Evolutionary conservation across 1,140 invertebrate species (phyloP).

Genomic region (Zaprionus davidi): DNA sequence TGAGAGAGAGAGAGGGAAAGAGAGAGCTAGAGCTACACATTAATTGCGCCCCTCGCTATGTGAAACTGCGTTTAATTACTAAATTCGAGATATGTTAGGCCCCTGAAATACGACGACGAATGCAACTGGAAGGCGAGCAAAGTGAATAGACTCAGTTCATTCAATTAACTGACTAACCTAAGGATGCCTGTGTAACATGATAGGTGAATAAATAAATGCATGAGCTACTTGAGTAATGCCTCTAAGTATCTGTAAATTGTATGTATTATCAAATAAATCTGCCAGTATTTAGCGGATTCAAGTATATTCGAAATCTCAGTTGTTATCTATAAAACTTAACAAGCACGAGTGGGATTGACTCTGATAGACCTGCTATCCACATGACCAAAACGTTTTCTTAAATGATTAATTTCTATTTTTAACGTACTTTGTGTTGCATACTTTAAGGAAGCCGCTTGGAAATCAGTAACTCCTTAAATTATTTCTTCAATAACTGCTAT

Average conservation of each 20-base stretch:
- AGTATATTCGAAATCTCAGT: not conserved
- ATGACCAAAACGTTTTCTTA: too few relatives aligned
- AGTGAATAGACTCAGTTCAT: slow-evolving; percentile 32
- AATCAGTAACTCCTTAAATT: too few relatives aligned
- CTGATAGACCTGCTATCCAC: too few relatives aligned
- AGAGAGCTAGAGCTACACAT: slow-evolving; percentile 12
- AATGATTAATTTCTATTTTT: too few relatives aligned
- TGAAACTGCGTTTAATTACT: slow-evolving; percentile 54
- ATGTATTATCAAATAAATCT: not conserved
- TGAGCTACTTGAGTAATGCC: not conserved
- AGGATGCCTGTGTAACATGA: not conserved
- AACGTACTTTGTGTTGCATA: too few relatives aligned
- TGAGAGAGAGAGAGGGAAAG: not conserved
- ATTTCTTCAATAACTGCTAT: too few relatives aligned
- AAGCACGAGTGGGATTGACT: too few relatives aligned
- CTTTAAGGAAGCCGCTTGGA: too few relatives aligned
- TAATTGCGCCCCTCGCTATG: slow-evolving; percentile 30
- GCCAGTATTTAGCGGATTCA: not conserved
- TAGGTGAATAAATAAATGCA: not conserved
- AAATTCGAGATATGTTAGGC: slow-evolving; percentile 35
- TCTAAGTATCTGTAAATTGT: not conserved
- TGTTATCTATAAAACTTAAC: not conserved
- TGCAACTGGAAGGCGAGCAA: not conserved
- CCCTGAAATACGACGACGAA: slow-evolving; percentile 1
- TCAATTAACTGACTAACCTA: slow-evolving; percentile 31